Conservation (phyloP, 2,113 vertebrate genomes). For the Potamarius usumacintae region DNA sequence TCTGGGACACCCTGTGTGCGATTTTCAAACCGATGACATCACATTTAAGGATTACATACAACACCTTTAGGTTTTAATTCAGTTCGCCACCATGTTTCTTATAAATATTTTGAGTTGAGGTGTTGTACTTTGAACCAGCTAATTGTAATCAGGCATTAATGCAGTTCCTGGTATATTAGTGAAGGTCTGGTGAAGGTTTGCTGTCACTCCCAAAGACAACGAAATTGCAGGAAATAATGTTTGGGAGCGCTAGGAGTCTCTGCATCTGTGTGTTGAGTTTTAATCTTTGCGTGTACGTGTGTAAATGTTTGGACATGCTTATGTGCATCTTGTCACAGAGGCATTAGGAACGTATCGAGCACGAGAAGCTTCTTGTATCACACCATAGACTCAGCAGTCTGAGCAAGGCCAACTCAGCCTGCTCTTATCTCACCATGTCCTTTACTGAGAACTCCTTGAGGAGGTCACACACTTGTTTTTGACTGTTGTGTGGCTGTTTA, state of each 20-base stretch:
- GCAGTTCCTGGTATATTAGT: neutral
- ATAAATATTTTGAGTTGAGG: neutral
- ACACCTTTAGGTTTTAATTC: neutral
- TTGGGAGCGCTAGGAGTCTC: neutral
- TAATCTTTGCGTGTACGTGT: neutral
- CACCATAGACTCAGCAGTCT: conserved; percentile 22
- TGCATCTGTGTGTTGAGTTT: neutral
- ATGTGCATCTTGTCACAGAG: neutral
- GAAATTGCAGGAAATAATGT: neutral
- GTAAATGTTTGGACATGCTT: neutral
- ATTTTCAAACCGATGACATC: neutral
- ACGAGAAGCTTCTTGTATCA: conserved; percentile 2
- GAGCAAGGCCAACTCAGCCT: conserved; percentile 34
- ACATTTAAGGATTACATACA: neutral
- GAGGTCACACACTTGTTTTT: conserved; percentile 6
- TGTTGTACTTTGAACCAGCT: neutral
- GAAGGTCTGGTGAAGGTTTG: neutral
- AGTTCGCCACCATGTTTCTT: neutral
- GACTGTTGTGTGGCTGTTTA: neutral
- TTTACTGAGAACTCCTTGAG: conserved; percentile 20
- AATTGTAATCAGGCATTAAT: neutral
- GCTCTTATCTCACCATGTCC: conserved; percentile 29
- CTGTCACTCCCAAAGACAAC: neutral
- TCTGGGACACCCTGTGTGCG: no score
- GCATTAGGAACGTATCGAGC: neutral